A percentile compares a stretch with the other conserved stretches of the same genome.
phyloP scores from a whole-genome alignment of 2,113 vertebrate species.

The Sceloporus tristichus region DNA sequence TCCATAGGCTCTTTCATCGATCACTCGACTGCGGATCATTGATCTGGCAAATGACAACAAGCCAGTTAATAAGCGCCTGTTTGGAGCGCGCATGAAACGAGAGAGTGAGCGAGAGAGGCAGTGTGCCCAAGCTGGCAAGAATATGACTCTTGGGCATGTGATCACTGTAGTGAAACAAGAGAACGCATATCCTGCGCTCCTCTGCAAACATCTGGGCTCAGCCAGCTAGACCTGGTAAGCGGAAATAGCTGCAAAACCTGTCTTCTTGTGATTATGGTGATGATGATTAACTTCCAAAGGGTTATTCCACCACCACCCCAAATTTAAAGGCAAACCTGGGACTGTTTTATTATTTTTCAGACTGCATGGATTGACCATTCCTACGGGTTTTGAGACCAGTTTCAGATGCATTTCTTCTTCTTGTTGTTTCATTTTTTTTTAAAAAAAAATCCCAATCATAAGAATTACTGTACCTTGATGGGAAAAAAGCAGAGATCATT shows the following conservation, averaged over 20 bases:
- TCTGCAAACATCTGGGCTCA: background rate
- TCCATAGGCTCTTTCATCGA: slow-evolving; percentile 81
- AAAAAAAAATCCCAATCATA: too few species aligned
- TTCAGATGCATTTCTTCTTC: background rate
- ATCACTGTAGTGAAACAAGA: background rate
- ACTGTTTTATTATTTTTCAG: background rate
- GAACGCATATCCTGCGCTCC: background rate
- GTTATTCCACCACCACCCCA: background rate
- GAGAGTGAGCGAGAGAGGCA: background rate
- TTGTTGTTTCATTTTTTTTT: too few species aligned
- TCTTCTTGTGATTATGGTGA: background rate
- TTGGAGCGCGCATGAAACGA: background rate
- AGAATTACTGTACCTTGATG: background rate
- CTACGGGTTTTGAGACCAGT: background rate
- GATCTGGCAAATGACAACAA: slow-evolving; percentile 88
- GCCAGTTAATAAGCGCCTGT: slow-evolving; percentile 80
- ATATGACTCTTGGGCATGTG: background rate
- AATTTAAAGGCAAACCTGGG: background rate
- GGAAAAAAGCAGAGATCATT: background rate
- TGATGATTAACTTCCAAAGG: background rate
- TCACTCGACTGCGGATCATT: slow-evolving; percentile 83
- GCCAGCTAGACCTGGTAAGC: background rate
- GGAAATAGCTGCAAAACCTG: background rate
- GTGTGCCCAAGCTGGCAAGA: background rate
- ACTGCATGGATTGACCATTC: background rate